Percentiles rank a stretch among this genome's conserved stretches.
Evolutionary conservation across 92 coral and sea anemone species (phyloP).

Genomic region (Meandrina meandrites): DNA sequence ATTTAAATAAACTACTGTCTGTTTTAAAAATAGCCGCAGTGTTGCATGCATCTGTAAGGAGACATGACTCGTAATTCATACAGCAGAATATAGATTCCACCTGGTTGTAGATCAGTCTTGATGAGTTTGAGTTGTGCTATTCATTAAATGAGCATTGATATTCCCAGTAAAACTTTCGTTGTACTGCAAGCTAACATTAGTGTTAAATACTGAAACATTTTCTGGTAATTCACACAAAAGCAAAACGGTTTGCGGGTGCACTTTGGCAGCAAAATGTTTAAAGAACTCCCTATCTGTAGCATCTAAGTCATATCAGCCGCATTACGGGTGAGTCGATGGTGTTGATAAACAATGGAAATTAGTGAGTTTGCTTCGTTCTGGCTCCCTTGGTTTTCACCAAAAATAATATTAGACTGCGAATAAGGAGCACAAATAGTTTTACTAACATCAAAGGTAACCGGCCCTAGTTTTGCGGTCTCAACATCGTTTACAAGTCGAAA

Average conservation of each 20-base stretch:
- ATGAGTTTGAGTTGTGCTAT: too few species aligned
- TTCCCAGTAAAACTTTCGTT: background rate
- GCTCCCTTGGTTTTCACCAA: constrained; percentile 10
- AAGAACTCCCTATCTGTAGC: too few species aligned
- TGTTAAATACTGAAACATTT: constrained; percentile 5
- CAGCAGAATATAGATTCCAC: too few species aligned
- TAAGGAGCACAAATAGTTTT: constrained; percentile 28
- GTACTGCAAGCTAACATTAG: background rate
- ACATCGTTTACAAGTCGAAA: background rate
- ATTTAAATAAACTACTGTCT: too few species aligned
- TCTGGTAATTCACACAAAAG: too few species aligned
- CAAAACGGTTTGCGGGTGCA: background rate
- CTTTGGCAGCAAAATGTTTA: background rate
- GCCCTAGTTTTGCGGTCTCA: constrained; percentile 12
- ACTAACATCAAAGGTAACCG: constrained; percentile 19
- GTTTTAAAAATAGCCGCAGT: too few species aligned
- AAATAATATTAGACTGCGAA: constrained; percentile 1
- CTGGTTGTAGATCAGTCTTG: too few species aligned
- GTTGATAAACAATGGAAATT: constrained; percentile 21
- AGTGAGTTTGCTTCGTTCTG: constrained; percentile 16
- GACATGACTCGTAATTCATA: too few species aligned
- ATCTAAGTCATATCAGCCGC: constrained; percentile 5
- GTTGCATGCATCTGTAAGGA: too few species aligned
- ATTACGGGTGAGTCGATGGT: background rate
- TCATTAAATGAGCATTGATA: too few species aligned